Conservation (phyloP, 1,140 invertebrate species). For the Dolichoris vasculosae region DNA sequence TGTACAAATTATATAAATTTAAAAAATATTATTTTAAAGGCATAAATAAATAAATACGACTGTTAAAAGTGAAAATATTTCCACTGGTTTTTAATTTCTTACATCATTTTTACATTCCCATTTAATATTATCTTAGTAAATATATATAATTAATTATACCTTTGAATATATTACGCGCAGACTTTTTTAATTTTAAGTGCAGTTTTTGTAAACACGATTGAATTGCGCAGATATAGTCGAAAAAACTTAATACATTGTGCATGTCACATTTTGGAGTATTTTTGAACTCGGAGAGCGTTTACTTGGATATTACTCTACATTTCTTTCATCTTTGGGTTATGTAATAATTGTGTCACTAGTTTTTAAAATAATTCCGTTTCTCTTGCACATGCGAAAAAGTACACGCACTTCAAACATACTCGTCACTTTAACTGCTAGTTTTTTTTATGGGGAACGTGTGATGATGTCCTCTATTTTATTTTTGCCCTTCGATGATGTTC, state of each 20-base stretch:
- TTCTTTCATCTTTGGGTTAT: constrained; percentile 45
- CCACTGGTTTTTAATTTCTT: constrained; percentile 20
- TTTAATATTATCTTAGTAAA: constrained; percentile 23
- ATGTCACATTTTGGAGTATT: constrained; percentile 13
- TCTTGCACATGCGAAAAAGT: constrained; percentile 37
- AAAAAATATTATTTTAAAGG: background rate
- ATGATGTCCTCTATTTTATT: constrained; percentile 44
- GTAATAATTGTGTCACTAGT: constrained; percentile 44
- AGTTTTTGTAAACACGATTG: constrained; percentile 27
- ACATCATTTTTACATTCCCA: constrained; percentile 43
- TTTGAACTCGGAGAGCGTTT: constrained; percentile 25
- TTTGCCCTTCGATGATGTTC: constrained; percentile 31
- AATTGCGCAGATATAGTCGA: constrained; percentile 14
- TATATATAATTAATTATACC: constrained; percentile 11
- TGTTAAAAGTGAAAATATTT: constrained; percentile 33
- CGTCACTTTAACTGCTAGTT: constrained; percentile 9
- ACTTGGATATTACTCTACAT: constrained; percentile 21
- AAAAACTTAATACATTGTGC: constrained; percentile 17
- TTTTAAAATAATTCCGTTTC: constrained; percentile 51
- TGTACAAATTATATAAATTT: background rate
- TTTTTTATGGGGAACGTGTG: constrained; percentile 39
- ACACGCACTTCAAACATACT: constrained; percentile 36
- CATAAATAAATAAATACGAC: background rate
- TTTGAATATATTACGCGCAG: constrained; percentile 4
- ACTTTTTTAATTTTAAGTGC: constrained; percentile 33